phyloP scores from a whole-genome alignment of 2,888 invertebrate species.

The Andrena dorsata region DNA sequence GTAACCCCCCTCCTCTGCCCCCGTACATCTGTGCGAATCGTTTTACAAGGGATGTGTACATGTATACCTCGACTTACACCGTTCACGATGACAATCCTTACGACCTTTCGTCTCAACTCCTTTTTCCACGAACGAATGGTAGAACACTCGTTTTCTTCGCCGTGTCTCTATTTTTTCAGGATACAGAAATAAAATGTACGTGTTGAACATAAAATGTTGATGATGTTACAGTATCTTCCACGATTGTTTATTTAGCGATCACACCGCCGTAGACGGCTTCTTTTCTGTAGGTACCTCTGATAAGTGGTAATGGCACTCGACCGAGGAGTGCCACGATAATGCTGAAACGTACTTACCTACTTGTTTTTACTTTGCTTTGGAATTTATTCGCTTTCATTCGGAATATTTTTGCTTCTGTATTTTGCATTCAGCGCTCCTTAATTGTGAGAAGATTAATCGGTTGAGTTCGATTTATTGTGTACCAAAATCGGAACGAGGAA shows the following conservation, averaged over 20 bases:
- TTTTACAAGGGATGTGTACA: slow-evolving; percentile 19
- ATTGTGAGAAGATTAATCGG: too few species aligned
- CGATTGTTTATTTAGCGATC: slow-evolving; percentile 12
- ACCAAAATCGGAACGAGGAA: too few species aligned
- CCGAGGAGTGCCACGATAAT: too few species aligned
- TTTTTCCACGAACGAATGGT: slow-evolving; percentile 27
- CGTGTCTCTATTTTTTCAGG: slow-evolving; percentile 49
- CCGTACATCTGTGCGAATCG: not conserved
- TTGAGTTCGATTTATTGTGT: too few species aligned
- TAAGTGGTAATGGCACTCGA: not conserved
- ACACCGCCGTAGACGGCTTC: not conserved
- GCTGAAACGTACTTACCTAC: too few species aligned
- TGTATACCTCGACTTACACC: slow-evolving; percentile 29
- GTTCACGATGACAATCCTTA: slow-evolving; percentile 41
- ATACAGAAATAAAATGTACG: slow-evolving; percentile 52
- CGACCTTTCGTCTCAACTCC: slow-evolving; percentile 21
- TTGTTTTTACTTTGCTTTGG: too few species aligned
- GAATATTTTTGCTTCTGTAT: too few species aligned
- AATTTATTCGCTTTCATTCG: too few species aligned
- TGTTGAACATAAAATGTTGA: slow-evolving; percentile 48
- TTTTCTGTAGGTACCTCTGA: not conserved
- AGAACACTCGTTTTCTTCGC: slow-evolving; percentile 39
- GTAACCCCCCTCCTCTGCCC: slow-evolving; percentile 12
- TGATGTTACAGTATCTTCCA: slow-evolving; percentile 33
- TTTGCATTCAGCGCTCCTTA: too few species aligned